Percentiles rank a stretch among this genome's conserved stretches.
Evolutionary conservation across 2,888 invertebrate species (phyloP).

Genomic region (Metellina segmentata): DNA sequence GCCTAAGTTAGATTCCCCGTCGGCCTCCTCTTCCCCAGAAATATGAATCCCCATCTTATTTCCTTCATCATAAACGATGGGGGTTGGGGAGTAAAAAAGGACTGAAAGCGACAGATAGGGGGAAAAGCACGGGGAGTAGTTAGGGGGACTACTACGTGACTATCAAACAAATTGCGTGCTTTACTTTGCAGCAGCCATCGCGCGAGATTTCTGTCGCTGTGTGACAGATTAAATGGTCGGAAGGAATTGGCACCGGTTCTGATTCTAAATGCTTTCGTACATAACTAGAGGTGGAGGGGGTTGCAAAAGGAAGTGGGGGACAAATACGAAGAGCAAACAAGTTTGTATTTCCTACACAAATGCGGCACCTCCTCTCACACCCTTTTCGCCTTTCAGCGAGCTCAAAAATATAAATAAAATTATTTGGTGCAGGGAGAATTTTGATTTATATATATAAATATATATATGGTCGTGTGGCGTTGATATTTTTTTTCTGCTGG

Average conservation of each 20-base stretch:
- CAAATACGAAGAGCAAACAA: constrained; percentile 49
- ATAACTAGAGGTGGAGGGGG: constrained; percentile 8
- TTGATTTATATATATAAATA: background rate
- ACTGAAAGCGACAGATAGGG: constrained; percentile 25
- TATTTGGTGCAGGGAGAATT: background rate
- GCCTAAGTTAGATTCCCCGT: constrained; percentile 3
- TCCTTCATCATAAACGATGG: constrained; percentile 49
- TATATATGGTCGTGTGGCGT: background rate
- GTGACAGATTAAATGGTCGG: constrained; percentile 62
- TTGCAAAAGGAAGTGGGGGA: background rate
- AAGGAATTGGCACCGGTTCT: constrained; percentile 43
- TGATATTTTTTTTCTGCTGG: background rate
- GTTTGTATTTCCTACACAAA: constrained; percentile 38
- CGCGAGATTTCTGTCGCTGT: constrained; percentile 31
- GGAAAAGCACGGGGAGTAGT: background rate
- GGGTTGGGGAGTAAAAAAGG: background rate
- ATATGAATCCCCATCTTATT: constrained; percentile 61
- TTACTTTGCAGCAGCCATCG: constrained; percentile 20
- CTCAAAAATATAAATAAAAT: background rate
- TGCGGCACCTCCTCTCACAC: background rate
- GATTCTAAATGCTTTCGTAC: constrained; percentile 48
- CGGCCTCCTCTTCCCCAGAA: background rate
- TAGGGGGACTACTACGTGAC: constrained; percentile 50
- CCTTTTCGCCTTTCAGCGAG: background rate
- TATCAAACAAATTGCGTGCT: constrained; percentile 61